Conservation (phyloP, 2,113 vertebrate genomes). For the Mustela nigripes region DNA sequence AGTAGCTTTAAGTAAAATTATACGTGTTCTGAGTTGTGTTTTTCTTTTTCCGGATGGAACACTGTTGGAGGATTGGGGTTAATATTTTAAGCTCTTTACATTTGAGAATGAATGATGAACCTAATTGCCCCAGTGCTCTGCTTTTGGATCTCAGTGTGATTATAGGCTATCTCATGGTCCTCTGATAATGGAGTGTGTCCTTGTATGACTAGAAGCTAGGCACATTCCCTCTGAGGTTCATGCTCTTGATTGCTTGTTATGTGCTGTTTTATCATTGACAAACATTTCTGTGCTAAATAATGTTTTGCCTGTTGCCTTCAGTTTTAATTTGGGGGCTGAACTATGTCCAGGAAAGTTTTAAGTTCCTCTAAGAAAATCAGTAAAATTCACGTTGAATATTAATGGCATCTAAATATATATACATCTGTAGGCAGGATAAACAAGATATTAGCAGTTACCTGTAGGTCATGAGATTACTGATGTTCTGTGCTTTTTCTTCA, state of each 20-base stretch:
- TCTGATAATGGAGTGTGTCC: background rate
- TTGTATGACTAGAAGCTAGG: background rate
- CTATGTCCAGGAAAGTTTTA: background rate
- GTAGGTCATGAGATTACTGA: background rate
- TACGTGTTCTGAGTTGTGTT: background rate
- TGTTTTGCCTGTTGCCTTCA: background rate
- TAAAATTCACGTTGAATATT: background rate
- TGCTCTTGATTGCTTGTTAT: background rate
- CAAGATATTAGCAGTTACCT: background rate
- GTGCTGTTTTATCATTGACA: background rate
- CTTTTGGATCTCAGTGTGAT: background rate
- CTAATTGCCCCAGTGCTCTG: background rate
- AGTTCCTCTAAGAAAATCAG: background rate
- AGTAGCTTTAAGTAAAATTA: background rate
- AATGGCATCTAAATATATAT: background rate
- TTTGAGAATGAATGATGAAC: constrained; percentile 21
- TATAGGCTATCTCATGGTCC: background rate
- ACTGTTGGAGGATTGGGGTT: background rate
- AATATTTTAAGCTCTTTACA: constrained; percentile 47
- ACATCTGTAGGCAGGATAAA: background rate
- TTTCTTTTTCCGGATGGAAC: background rate
- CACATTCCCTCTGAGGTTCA: background rate
- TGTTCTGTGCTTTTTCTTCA: background rate
- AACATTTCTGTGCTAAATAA: background rate
- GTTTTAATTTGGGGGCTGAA: background rate